A percentile compares a stretch with the other conserved stretches of the same genome.
Conservation (phyloP, 2,113 vertebrate genomes). For the Toxotes chatareus region DNA sequence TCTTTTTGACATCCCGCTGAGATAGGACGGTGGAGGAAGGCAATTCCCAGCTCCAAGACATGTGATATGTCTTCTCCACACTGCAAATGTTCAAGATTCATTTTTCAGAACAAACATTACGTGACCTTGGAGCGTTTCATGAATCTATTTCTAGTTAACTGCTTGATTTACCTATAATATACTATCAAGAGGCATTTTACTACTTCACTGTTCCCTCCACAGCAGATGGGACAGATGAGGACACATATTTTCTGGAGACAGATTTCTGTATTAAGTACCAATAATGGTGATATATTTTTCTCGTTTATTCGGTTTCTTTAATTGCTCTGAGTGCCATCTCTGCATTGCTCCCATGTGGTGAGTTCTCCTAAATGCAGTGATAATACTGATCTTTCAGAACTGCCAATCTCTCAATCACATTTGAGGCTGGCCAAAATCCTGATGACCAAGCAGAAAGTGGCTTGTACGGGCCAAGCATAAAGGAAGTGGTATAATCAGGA, state of each 20-base stretch:
- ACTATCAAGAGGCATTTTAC: slow-evolving; percentile 30
- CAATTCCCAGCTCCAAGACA: slow-evolving; percentile 20
- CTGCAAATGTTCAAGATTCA: slow-evolving; percentile 8
- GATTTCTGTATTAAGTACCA: slow-evolving; percentile 11
- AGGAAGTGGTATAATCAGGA: not conserved
- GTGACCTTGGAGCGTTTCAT: slow-evolving; percentile 14
- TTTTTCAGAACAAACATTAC: slow-evolving; percentile 1
- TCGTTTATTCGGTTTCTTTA: slow-evolving; percentile 23
- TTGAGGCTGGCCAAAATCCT: not conserved
- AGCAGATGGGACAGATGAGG: slow-evolving; percentile 39
- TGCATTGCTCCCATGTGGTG: not conserved
- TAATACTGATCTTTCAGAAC: not conserved
- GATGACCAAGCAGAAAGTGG: not conserved
- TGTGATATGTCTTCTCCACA: not conserved
- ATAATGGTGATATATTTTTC: slow-evolving; percentile 15
- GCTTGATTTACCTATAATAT: slow-evolving; percentile 37
- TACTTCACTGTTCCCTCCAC: not conserved
- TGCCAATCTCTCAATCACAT: slow-evolving; percentile 1
- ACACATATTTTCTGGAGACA: slow-evolving; percentile 1
- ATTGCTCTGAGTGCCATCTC: not conserved
- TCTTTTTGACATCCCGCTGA: slow-evolving; percentile 50
- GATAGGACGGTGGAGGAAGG: slow-evolving; percentile 6
- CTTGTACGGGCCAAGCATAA: not conserved
- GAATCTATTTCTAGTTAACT: slow-evolving; percentile 43
- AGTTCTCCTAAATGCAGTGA: not conserved